phyloP scores from a whole-genome alignment of 2,888 invertebrate species.

The Griposia aprilina region DNA sequence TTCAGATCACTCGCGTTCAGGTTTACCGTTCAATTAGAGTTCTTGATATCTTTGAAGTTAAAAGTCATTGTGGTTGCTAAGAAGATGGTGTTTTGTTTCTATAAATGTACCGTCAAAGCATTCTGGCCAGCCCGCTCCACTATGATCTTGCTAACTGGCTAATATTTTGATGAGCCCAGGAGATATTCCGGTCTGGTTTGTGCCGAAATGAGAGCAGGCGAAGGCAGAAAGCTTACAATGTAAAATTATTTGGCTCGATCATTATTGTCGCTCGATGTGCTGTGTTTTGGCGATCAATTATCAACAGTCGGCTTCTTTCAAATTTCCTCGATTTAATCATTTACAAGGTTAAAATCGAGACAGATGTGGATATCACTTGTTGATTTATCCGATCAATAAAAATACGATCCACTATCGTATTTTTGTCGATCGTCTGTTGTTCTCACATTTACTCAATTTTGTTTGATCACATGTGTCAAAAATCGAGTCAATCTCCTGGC shows the following conservation, averaged over 20 bases:
- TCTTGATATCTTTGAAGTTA: slow-evolving; percentile 1
- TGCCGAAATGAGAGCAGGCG: neutral
- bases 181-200: neutral
- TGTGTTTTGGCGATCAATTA: neutral
- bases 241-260: too few species aligned
- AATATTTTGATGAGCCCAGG: neutral
- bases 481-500: too few species aligned
- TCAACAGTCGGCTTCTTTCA: neutral
- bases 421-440: neutral
- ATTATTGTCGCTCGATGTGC: too few species aligned
- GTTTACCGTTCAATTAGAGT: slow-evolving; percentile 31
- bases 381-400: neutral
- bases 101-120: too few species aligned
- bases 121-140: neutral
- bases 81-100: slow-evolving; percentile 1
- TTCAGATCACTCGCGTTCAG: slow-evolving; percentile 16
- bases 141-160: neutral
- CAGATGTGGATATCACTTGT: neutral
- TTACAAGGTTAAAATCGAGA: neutral
- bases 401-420: too few species aligned
- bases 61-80: neutral
- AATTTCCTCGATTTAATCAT: neutral
- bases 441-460: neutral
- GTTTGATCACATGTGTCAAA: neutral
- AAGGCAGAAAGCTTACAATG: neutral